These are phyloP conservation scores for Paragorgia papillata DNA, from an alignment of 92 coral and sea anemone species.

Conservation along the genomic window DNA sequence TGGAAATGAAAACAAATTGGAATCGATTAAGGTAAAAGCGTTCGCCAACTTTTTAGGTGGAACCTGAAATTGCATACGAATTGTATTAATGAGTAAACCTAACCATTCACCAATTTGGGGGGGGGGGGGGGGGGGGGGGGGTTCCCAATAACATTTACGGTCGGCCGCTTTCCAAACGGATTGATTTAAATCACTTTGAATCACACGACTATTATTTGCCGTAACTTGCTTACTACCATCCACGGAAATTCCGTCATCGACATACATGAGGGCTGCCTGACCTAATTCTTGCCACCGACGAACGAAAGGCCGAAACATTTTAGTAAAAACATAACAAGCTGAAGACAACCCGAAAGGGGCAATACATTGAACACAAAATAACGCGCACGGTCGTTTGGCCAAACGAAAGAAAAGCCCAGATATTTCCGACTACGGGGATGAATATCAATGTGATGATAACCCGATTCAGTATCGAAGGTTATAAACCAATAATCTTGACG, in stretches of 20 bases:
- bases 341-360: constrained; percentile 41
- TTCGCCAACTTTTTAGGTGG: not conserved
- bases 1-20: constrained; percentile 5
- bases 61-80: constrained; percentile 1
- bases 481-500: constrained; percentile 49
- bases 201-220: not conserved
- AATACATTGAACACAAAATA: constrained; percentile 35
- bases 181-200: constrained; percentile 24
- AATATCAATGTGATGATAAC: constrained; percentile 39
- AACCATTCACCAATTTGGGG: constrained; percentile 38
- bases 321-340: constrained; percentile 36
- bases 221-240: constrained; percentile 9
- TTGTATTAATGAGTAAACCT: constrained; percentile 3
- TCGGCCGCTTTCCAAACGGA: constrained; percentile 31
- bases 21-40: not conserved
- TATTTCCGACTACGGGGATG: too few species aligned
- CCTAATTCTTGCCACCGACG: constrained; percentile 29
- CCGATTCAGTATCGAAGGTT: constrained; percentile 56
- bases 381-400: constrained; percentile 21
- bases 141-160: constrained; percentile 25
- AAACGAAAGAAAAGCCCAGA: not conserved
- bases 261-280: constrained; percentile 21
- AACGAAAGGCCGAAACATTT: constrained; percentile 43
- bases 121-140: too few species aligned
- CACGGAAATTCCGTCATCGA: constrained; percentile 38